Conservation (phyloP, 2,113 vertebrate genomes). For the Gasterosteus aculeatus region DNA sequence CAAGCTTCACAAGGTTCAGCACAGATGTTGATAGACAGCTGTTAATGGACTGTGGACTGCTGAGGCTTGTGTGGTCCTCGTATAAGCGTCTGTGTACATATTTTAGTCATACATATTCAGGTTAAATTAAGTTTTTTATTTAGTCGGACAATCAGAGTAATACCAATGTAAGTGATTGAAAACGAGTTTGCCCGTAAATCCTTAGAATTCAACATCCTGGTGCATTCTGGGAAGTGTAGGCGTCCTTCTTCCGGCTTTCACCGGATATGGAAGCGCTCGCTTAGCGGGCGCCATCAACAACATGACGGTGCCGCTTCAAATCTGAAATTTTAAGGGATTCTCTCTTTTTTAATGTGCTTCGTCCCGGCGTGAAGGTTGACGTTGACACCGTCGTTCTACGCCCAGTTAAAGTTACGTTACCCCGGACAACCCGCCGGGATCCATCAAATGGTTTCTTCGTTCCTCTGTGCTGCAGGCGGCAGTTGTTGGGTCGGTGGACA, state of each 20-base stretch:
- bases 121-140: not conserved
- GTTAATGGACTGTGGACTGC: too few relatives aligned
- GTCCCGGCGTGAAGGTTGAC: not conserved
- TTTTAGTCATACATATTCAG: not conserved
- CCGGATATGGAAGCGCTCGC: slow-evolving; percentile 40
- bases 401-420: not conserved
- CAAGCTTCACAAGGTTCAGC: too few relatives aligned
- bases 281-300: slow-evolving; percentile 35
- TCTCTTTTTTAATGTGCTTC: not conserved
- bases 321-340: not conserved
- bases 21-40: too few relatives aligned
- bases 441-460: not conserved
- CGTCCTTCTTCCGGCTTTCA: slow-evolving; percentile 48
- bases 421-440: not conserved
- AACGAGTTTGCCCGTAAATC: not conserved
- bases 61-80: too few relatives aligned
- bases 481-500: not conserved
- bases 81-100: not conserved
- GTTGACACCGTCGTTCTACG: not conserved
- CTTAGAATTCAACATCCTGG: not conserved
- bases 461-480: not conserved
- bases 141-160: not conserved
- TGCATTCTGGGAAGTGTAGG: slow-evolving; percentile 56
- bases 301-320: not conserved
- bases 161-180: not conserved